Evolutionary conservation across 64 coral and sea anemone species (phyloP).

Genomic region (Montipora capricornis): DNA sequence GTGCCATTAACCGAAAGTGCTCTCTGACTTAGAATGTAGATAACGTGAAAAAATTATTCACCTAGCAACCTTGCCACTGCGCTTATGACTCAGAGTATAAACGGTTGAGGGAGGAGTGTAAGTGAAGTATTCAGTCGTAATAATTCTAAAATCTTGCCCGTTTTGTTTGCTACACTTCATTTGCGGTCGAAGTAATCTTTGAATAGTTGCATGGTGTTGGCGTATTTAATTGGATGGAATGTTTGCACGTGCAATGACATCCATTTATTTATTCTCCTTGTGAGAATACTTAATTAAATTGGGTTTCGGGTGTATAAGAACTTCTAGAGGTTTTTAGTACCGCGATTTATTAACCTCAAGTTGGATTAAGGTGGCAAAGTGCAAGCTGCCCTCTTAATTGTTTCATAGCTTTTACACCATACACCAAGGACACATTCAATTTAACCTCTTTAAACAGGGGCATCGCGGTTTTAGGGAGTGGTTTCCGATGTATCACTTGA

Average conservation of each 20-base stretch:
- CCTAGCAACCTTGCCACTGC: no score
- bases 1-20: no score
- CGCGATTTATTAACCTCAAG: neutral
- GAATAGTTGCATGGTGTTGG: neutral
- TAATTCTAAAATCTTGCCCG: neutral
- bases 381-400: neutral
- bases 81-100: no score
- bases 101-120: no score
- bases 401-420: slow-evolving; percentile 1
- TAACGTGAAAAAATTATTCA: no score
- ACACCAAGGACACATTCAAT: neutral
- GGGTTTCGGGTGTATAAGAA: neutral
- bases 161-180: neutral
- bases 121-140: neutral
- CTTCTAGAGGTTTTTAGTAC: neutral
- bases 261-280: neutral
- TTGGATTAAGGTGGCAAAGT: neutral
- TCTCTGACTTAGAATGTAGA: no score
- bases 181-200: neutral
- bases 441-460: neutral
- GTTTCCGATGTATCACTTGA: neutral
- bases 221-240: neutral
- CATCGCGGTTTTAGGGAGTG: neutral
- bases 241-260: neutral
- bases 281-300: neutral